phyloP scores from a whole-genome alignment of 2,888 invertebrate species.

The Eudasyphora cyanicolor region DNA sequence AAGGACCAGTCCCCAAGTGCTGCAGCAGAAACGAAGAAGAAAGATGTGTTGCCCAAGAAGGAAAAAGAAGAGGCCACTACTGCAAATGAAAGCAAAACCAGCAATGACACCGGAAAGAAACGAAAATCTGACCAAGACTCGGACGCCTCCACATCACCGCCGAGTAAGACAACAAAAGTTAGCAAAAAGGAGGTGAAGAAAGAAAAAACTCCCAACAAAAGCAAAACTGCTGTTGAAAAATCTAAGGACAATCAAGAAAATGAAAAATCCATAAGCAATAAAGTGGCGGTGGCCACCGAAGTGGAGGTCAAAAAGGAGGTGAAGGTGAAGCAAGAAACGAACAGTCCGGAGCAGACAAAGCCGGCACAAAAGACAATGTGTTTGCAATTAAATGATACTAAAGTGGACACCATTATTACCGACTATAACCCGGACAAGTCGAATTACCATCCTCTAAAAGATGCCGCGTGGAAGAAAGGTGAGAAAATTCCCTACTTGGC shows the following conservation, averaged over 20 bases:
- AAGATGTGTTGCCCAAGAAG: neutral
- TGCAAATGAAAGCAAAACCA: neutral
- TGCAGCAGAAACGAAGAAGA: neutral
- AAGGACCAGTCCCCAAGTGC: neutral
- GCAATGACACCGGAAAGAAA: neutral
- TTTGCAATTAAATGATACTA: constrained; percentile 34
- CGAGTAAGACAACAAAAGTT: constrained; percentile 14
- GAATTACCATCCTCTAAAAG: constrained; percentile 90
- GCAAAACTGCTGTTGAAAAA: too few species aligned
- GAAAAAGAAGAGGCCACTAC: neutral
- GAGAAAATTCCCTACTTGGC: constrained; percentile 95
- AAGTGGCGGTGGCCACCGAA: neutral
- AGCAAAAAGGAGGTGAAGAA: neutral
- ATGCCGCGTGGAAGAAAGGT: constrained; percentile 89
- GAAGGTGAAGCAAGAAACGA: neutral
- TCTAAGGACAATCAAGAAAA: neutral
- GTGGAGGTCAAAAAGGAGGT: neutral
- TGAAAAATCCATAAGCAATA: neutral
- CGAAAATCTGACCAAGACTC: constrained; percentile 26
- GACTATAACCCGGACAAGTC: constrained; percentile 86
- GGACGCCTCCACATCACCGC: too few species aligned
- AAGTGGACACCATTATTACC: constrained; percentile 52
- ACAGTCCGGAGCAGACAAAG: neutral
- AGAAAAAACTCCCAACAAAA: neutral
- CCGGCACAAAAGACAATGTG: constrained; percentile 20